Evolutionary conservation across 64 coral and sea anemone species (phyloP).

Genomic region (Catalaphyllia jardinei): DNA sequence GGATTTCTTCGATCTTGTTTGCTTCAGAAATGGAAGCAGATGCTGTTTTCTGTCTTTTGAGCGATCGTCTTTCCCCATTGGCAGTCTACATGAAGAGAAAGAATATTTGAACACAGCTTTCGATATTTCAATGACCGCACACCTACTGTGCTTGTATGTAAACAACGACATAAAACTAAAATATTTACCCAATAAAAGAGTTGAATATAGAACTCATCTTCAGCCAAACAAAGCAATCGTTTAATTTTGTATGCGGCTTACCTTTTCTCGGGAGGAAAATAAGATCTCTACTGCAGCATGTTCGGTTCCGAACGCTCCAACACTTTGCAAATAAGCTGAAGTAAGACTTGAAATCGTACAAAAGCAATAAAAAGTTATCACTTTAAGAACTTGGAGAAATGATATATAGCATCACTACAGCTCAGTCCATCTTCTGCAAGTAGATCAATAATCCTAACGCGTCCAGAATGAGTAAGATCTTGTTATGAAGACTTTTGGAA

Average conservation of each 20-base stretch:
- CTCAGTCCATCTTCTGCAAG: too few species aligned
- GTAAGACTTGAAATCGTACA: too few species aligned
- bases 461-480: not conserved
- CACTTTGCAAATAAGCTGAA: not conserved
- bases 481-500: not conserved
- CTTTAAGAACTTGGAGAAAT: not conserved
- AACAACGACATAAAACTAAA: slow-evolving; percentile 20
- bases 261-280: not conserved
- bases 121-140: not conserved
- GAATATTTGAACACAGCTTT: not conserved
- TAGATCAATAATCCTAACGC: not conserved
- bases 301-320: not conserved
- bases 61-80: slow-evolving; percentile 39
- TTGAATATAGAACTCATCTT: not conserved
- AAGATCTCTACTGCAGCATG: not conserved
- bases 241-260: not conserved
- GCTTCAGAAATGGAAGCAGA: slow-evolving; percentile 30
- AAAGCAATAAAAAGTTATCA: slow-evolving; percentile 12
- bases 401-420: not conserved
- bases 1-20: slow-evolving; percentile 45
- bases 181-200: slow-evolving; percentile 41
- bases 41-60: slow-evolving; percentile 40
- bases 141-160: slow-evolving; percentile 6
- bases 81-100: not conserved
- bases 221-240: slow-evolving; percentile 3